Evolutionary conservation across 2,888 invertebrate species (phyloP), one percentile per base, ranked within the genome.

Genomic region (Cryptops parisi): DNA sequence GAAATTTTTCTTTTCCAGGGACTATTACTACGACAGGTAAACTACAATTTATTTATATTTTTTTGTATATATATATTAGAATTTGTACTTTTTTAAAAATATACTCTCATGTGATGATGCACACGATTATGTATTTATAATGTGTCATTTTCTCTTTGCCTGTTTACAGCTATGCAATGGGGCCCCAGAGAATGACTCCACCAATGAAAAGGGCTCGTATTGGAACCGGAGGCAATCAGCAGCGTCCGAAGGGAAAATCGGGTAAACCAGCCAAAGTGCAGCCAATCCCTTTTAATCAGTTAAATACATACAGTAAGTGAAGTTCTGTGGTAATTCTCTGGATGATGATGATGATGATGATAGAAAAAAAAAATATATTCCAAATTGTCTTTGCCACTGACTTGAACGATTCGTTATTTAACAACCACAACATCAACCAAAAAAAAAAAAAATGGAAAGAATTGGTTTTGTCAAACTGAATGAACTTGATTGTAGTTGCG

Each of bases 1-100:
- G n/a, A n/a, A n/a, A 27, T 55, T 55, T 38, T 67, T 70, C 65
- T 74, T 72, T 78, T 77, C 59, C 78, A 78, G 78, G 78, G 78
- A 78, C 68, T 78, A 78, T 71, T 78, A 78, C 68, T 78, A 78
- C 64, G 78, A 78, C 70, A 78, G 78, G 78, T 78, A 70, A 74
- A 78, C 25, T 23, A 21, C 6, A 6, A n/a, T 69, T 26, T 45
- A 24, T 47, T 38, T 46, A 12, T 39, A 40, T 52, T 47, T 15
- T 54, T 56, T 22, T 49, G n/a, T 24, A 45, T 41, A 47, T 41
- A n/a, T 45, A 27, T 45, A 40, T 49, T 38, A 25, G 23, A 38
- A 49, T 47, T 22, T 22, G 12, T 9, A 6, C 9, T 3, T n/a
- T n/a, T n/a, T n/a, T n/a, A 9, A n/a, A 9, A 9, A 23, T 23